Conservation (phyloP, 2,113 vertebrate genomes). For the Siniperca knerii region DNA sequence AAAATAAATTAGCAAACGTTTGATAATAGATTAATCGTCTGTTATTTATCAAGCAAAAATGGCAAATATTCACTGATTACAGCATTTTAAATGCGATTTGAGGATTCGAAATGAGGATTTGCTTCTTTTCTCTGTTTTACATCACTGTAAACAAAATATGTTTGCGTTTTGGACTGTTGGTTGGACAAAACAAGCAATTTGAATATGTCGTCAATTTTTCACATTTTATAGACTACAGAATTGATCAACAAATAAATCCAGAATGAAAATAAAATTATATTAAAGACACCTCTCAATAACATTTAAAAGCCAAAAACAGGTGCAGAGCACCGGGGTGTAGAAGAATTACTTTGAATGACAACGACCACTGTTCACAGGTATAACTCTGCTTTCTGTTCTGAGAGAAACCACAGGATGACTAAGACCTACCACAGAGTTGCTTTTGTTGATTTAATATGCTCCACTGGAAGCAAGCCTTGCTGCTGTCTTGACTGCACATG, state of each 20-base stretch:
- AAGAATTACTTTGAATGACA: constrained; percentile 44
- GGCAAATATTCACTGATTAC: not conserved
- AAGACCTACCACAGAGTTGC: constrained; percentile 51
- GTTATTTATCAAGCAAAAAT: not conserved
- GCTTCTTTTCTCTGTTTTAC: not conserved
- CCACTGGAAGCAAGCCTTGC: constrained; percentile 53
- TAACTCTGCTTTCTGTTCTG: constrained; percentile 25
- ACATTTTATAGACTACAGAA: not conserved
- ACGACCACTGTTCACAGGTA: constrained; percentile 25
- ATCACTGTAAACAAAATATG: not conserved
- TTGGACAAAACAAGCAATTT: not conserved
- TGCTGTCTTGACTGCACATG: constrained; percentile 39
- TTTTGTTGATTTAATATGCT: constrained; percentile 68
- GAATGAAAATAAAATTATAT: not conserved
- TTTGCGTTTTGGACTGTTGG: not conserved
- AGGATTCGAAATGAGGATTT: not conserved
- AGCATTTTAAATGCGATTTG: not conserved
- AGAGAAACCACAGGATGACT: constrained; percentile 56
- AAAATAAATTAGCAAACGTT: no score
- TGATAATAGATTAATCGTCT: not conserved
- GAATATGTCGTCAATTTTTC: not conserved
- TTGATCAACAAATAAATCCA: not conserved
- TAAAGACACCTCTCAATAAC: not conserved
- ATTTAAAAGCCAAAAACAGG: not conserved
- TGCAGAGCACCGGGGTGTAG: not conserved